These are phyloP conservation scores for Leptocoma aspasia DNA, from an alignment of 2,113 vertebrate species.

Conservation along the genomic window DNA sequence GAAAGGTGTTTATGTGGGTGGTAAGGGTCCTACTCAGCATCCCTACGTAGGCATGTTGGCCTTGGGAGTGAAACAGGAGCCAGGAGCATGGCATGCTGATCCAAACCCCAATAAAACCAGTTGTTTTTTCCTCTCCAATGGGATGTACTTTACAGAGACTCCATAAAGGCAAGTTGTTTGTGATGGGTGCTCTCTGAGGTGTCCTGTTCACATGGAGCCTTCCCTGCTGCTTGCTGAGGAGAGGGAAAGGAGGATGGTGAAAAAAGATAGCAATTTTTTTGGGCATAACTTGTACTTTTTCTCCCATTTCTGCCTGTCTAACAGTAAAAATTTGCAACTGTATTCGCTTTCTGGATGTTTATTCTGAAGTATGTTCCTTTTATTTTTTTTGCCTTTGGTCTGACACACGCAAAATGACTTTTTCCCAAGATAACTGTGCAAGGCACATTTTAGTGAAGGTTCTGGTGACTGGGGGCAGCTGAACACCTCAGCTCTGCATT, in stretches of 20 bases:
- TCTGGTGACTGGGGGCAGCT: not conserved
- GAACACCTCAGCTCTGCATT: not conserved
- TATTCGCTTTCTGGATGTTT: not conserved
- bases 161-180: not conserved
- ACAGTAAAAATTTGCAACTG: not conserved
- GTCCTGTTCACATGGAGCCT: not conserved
- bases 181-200: not conserved
- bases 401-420: accelerated
- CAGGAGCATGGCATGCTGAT: not conserved
- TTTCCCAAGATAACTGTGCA: not conserved
- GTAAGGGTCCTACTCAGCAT: not conserved
- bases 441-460: not conserved
- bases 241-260: not conserved
- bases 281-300: not conserved
- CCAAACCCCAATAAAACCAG: not conserved
- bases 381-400: not conserved
- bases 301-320: not conserved
- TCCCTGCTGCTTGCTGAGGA: not conserved
- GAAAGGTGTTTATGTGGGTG: not conserved
- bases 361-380: not conserved
- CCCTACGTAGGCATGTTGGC: not conserved
- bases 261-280: not conserved
- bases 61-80: not conserved
- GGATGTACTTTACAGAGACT: not conserved
- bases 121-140: not conserved